Base-by-base conservation (phyloP, 2,113 vertebrate genomes). In the Hemibagrus wyckioides region DNA sequence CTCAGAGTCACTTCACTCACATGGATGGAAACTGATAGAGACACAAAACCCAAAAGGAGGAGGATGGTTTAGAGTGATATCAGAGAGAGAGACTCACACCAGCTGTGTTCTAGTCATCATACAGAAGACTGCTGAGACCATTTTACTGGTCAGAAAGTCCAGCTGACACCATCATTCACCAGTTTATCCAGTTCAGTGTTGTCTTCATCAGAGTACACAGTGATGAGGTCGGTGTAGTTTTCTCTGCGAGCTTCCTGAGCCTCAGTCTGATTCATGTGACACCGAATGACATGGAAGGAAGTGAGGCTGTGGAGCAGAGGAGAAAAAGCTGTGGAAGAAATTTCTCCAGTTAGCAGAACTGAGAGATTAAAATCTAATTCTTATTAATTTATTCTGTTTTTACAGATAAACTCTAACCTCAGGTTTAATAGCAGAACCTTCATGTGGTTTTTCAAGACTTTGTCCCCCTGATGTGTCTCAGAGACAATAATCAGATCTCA, bases 91-190 rank as follows among this genome's bases (percentile, higher is more conserved):
- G 3, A 30, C n/a, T 54, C 48, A 79, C 76, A 52, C 48, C 48
- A 54, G 76, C 76, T 30, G 48, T 30, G 71, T 75, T 4, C 91
- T 90, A 93, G 0, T 59, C 0, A 80, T 93, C 91, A 6, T 28
- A 3, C 85, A 90, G 9, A 21, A 93, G 88, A 36, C 91, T 91
- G n/a, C 92, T 94, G 93, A 93, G 94, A 82, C 90, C 87, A 21
- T 0, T 9, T 59, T 23, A 21, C 65, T 87, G 0, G 19, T 0
- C 30, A 2, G 44, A 77, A 79, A 33, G 28, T 54, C 15, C 3
- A 1, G n/a, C n/a, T n/a, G n/a, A n/a, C n/a, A n/a, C n/a, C n/a
- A n/a, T n/a, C n/a, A n/a, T n/a, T n/a, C 17, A 79, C 75, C 28
- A 52, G 50, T 4, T 54, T 54, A 9, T 0, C 6, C 48, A 79